These are phyloP conservation scores for Porphyrio hochstetteri DNA, from an alignment of 2,113 vertebrate species.

Conservation along the genomic window DNA sequence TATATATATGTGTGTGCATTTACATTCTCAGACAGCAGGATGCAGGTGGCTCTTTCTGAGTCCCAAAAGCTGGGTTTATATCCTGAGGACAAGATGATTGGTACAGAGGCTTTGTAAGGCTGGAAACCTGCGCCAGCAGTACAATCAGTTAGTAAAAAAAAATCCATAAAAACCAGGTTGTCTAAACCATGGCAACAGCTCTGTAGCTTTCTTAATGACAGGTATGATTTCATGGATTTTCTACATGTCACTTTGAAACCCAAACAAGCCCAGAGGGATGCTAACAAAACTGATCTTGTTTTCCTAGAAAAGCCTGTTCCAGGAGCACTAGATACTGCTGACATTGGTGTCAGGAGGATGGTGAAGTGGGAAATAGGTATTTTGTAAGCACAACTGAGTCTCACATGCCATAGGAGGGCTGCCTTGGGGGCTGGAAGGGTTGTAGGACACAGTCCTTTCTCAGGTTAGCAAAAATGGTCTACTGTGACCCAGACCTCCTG, in stretches of 20 bases:
- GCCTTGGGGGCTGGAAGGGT: neutral
- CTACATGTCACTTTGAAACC: neutral
- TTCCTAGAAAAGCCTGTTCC: neutral
- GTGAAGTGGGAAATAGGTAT: neutral
- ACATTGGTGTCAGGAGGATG: neutral
- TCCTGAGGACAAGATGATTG: neutral
- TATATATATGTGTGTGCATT: accelerated
- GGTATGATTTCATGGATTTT: neutral
- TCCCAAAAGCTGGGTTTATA: neutral
- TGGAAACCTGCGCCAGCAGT: neutral
- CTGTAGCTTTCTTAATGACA: neutral
- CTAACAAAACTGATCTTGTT: neutral
- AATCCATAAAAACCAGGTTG: neutral
- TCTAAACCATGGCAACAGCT: neutral
- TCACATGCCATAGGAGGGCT: neutral
- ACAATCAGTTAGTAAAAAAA: neutral
- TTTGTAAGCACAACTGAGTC: neutral
- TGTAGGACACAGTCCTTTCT: neutral
- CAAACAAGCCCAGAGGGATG: neutral
- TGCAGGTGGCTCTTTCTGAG: neutral
- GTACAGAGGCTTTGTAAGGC: neutral
- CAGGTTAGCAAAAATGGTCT: neutral
- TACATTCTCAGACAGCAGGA: neutral
- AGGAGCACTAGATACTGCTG: neutral
- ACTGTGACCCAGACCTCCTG: neutral